A percentile compares a stretch with the other conserved stretches of the same genome.
Evolutionary conservation across 2,113 vertebrate genomes (phyloP).

Genomic region (Pluvianellus socialis): DNA sequence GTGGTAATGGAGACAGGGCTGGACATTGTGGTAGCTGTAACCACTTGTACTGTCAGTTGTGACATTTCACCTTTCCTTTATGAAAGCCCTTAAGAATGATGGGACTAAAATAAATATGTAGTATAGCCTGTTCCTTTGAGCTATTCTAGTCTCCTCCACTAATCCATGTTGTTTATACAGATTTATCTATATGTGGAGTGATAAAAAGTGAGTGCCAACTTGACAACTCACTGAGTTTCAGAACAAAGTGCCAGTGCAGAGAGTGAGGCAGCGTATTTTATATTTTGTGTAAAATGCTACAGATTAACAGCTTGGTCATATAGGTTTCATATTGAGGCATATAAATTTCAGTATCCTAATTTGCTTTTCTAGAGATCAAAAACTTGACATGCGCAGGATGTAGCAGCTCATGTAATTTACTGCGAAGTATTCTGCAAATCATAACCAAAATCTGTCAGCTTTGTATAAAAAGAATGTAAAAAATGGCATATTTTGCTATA

Average conservation of each 20-base stretch:
- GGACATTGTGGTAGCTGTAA: not conserved
- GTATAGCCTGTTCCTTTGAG: not conserved
- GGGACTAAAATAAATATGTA: not conserved
- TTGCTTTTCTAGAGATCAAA: slow-evolving; percentile 44
- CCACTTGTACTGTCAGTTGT: not conserved
- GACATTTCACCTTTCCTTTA: not conserved
- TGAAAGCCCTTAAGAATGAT: not conserved
- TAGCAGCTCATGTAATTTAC: slow-evolving; percentile 32
- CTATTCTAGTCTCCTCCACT: not conserved
- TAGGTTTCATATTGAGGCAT: slow-evolving; percentile 1
- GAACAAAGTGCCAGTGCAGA: not conserved
- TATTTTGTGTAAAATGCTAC: slow-evolving; percentile 20
- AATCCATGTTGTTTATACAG: not conserved
- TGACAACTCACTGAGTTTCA: not conserved
- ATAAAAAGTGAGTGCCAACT: not conserved
- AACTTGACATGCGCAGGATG: not conserved
- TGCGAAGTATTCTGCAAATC: slow-evolving; percentile 49
- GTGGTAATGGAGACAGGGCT: not conserved
- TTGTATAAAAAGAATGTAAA: slow-evolving; percentile 53
- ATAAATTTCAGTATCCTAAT: slow-evolving; percentile 40
- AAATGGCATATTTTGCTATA: slow-evolving; percentile 38
- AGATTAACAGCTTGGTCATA: not conserved
- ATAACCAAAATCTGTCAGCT: slow-evolving; percentile 38
- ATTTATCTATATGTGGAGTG: not conserved
- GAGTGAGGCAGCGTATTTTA: not conserved